Evolutionary conservation across 2,888 invertebrate genomes (phyloP).

Genomic region (Stenodema calcarata): DNA sequence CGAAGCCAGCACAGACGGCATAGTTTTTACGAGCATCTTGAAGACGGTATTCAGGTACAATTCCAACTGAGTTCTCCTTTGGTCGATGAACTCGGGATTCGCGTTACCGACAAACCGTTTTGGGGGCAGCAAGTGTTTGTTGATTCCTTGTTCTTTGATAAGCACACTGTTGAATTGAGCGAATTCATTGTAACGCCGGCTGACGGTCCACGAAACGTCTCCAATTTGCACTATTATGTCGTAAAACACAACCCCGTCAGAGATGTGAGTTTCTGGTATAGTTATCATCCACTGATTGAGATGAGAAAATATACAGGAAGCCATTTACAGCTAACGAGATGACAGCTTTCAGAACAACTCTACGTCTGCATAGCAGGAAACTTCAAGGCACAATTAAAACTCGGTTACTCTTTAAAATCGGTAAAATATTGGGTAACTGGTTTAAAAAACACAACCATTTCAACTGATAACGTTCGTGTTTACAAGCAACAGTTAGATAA

Average conservation of each 20-base stretch:
- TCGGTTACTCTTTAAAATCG: no score
- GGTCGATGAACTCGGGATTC: slow-evolving; percentile 85
- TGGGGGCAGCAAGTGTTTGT: slow-evolving; percentile 86
- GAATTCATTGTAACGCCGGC: slow-evolving; percentile 89
- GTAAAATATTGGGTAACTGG: no score
- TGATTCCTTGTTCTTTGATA: slow-evolving; percentile 79
- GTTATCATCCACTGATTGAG: slow-evolving; percentile 71
- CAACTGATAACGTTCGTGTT: no score
- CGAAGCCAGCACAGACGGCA: slow-evolving; percentile 81
- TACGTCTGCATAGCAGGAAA: no score
- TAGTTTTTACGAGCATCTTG: slow-evolving; percentile 74
- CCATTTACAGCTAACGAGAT: slow-evolving; percentile 12
- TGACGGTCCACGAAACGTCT: slow-evolving; percentile 81
- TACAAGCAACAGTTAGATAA: no score
- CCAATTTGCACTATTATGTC: slow-evolving; percentile 72
- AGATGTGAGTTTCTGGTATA: slow-evolving; percentile 71
- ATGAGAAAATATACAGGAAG: slow-evolving; percentile 69
- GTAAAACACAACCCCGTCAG: slow-evolving; percentile 74
- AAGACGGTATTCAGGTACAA: slow-evolving; percentile 81
- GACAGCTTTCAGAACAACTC: no score
- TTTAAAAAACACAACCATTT: no score
- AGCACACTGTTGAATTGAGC: slow-evolving; percentile 84
- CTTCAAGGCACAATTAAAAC: no score
- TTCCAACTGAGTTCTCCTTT: slow-evolving; percentile 79
- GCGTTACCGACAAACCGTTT: slow-evolving; percentile 93